Base-by-base conservation (phyloP, 2,888 invertebrate species). In the Entomobrya proxima region DNA sequence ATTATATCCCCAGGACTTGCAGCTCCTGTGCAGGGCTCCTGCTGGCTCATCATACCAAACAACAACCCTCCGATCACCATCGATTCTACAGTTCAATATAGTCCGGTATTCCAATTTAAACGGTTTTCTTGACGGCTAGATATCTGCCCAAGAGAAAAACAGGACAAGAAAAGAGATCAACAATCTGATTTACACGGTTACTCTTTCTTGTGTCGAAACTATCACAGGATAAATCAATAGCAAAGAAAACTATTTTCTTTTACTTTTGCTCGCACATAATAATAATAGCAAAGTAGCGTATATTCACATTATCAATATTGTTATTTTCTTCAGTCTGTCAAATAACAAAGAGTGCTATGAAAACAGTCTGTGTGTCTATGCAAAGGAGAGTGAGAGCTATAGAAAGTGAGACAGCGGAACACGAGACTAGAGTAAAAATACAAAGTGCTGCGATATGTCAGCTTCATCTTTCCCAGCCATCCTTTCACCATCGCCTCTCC, bases 401-500 rank as follows among this genome's bases (percentile, higher is more conserved):
- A 52, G 50, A 5, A 9, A 52, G 15, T 11, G 2, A 69, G 24
- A 24, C 18, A 24, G 9, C 15, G n/a, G 18, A 35, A 52, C 69
- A 69, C 69, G 69, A 69, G 69, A 69, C 69, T 69, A 67, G 67
- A 72, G 72, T 15, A n/a, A 72, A 30, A 47, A 13, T 47, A 44
- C 47, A 30, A 44, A 30, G n/a, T 72, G 69, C 24, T 7, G 15
- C 18, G 37, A 40, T 69, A 18, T n/a, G n/a, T 21, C 13, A 15
- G 44, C 15, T 67, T 32, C 32, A 1, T 44, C 69, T 32, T 69
- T 18, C 3, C n/a, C 18, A 32, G 18, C 44, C 18, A 40, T 77
- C 55, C 44, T 78, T 76, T 76, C 76, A 40, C 76, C 67, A 50
- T 79, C 79, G 52, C 9, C 40, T 67, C 79, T 47, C 27, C 24